These are phyloP conservation scores for Coreius guichenoti DNA, from an alignment of 2,797 vertebrate genomes.

Conservation along the genomic window DNA sequence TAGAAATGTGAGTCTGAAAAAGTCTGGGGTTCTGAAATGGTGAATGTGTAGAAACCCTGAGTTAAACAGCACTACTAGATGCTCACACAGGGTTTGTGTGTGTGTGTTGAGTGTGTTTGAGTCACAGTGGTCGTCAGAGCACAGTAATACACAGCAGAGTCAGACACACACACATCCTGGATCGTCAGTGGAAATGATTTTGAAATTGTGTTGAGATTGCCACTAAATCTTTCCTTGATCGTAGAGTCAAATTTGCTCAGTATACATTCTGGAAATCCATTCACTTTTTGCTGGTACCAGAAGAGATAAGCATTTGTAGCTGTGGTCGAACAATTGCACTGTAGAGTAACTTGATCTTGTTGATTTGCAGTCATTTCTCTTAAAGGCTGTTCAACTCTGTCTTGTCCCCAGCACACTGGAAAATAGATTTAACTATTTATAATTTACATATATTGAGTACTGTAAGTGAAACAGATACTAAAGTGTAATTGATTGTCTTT, in stretches of 20 bases:
- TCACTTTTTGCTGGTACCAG: slow-evolving; percentile 24
- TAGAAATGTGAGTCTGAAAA: too few species aligned
- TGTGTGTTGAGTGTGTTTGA: too few species aligned
- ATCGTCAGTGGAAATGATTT: too few species aligned
- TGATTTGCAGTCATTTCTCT: not conserved
- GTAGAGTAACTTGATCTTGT: not conserved
- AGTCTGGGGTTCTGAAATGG: too few species aligned
- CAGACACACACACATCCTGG: too few species aligned
- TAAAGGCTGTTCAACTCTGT: slow-evolving; percentile 10
- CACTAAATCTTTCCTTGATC: not conserved
- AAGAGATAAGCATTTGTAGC: not conserved
- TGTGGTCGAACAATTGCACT: not conserved
- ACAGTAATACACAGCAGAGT: too few species aligned
- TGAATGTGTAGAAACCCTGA: too few species aligned
- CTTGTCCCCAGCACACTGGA: slow-evolving; percentile 1
- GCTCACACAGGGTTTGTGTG: too few species aligned
- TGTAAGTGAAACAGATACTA: not conserved
- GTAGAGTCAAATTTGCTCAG: not conserved
- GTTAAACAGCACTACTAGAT: too few species aligned
- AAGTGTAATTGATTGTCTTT: not conserved
- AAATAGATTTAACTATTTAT: not conserved
- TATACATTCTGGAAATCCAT: not conserved
- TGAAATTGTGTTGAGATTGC: not conserved
- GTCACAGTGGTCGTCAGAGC: too few species aligned
- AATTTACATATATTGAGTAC: not conserved